Conservation (phyloP, 35 echinoderm and acorn worm genomes). For the Ptychodera flava region DNA sequence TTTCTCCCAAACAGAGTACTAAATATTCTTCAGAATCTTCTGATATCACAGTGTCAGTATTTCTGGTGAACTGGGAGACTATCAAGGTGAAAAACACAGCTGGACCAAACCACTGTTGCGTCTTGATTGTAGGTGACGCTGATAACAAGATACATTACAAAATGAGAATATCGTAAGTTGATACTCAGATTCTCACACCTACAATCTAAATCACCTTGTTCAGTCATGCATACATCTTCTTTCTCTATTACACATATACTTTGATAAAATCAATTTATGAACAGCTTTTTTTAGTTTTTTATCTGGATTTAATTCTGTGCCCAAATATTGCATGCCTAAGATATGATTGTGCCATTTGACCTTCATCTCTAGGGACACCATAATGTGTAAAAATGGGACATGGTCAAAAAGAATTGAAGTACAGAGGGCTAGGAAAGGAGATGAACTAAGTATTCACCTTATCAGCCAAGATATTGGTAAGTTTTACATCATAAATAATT, state of each 20-base stretch:
- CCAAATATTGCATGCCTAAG: too few relatives aligned
- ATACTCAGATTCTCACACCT: neutral
- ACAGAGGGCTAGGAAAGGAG: constrained; percentile 36
- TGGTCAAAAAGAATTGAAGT: constrained; percentile 56
- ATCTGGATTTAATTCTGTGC: neutral
- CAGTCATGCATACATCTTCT: neutral
- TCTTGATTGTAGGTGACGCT: constrained; percentile 58
- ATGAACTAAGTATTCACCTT: constrained; percentile 63
- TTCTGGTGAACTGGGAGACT: constrained; percentile 40
- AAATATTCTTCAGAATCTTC: constrained; percentile 32
- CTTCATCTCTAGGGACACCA: constrained; percentile 49
- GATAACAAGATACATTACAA: constrained; percentile 60
- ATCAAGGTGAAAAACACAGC: constrained; percentile 47
- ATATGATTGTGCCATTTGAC: too few relatives aligned
- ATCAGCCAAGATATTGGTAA: constrained; percentile 80
- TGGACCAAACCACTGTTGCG: constrained; percentile 31
- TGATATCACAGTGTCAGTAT: constrained; percentile 55
- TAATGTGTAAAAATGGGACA: constrained; percentile 22
- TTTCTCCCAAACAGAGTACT: constrained; percentile 27
- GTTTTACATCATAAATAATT: neutral
- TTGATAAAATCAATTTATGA: neutral
- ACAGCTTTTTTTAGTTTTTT: neutral
- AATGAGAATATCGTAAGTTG: constrained; percentile 67
- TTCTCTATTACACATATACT: neutral
- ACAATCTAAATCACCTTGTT: neutral